Evolutionary conservation across 2,113 vertebrate species (phyloP).

Genomic region (Bostrychus sinensis): DNA sequence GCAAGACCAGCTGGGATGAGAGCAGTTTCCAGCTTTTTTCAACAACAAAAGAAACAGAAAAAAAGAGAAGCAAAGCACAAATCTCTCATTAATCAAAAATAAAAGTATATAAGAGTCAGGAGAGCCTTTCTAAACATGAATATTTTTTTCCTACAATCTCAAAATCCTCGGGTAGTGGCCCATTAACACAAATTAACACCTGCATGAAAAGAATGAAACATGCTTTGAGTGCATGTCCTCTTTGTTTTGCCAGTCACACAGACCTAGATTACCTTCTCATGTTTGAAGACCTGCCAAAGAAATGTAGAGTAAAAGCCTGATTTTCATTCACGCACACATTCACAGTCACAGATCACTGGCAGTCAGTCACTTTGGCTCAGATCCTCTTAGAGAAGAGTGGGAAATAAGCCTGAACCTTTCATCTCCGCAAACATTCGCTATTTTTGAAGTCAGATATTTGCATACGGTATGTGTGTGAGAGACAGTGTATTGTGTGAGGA

Average conservation of each 20-base stretch:
- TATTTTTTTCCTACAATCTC: too few relatives aligned
- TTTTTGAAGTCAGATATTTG: slow-evolving; percentile 65
- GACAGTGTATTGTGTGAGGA: slow-evolving; percentile 50
- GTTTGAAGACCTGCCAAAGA: neutral
- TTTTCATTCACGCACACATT: neutral
- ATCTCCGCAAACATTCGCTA: slow-evolving; percentile 68
- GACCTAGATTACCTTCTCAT: neutral
- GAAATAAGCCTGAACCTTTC: slow-evolving; percentile 70
- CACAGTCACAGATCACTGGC: slow-evolving; percentile 38
- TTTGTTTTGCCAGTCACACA: neutral
- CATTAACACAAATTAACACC: too few relatives aligned
- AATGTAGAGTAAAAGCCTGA: neutral
- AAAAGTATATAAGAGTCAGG: too few relatives aligned
- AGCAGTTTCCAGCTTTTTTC: too few relatives aligned
- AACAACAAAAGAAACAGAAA: too few relatives aligned
- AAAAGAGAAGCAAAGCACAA: too few relatives aligned
- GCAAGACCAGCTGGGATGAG: too few relatives aligned
- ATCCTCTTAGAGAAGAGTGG: slow-evolving; percentile 61
- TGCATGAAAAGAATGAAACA: too few relatives aligned
- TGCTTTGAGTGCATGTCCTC: neutral
- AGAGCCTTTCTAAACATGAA: too few relatives aligned
- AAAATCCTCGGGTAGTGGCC: too few relatives aligned
- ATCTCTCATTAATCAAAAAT: too few relatives aligned
- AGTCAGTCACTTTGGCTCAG: slow-evolving; percentile 59
- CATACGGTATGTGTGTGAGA: slow-evolving; percentile 26